phyloP scores from a whole-genome alignment of 2,797 vertebrate genomes.

The Brotula barbata region DNA sequence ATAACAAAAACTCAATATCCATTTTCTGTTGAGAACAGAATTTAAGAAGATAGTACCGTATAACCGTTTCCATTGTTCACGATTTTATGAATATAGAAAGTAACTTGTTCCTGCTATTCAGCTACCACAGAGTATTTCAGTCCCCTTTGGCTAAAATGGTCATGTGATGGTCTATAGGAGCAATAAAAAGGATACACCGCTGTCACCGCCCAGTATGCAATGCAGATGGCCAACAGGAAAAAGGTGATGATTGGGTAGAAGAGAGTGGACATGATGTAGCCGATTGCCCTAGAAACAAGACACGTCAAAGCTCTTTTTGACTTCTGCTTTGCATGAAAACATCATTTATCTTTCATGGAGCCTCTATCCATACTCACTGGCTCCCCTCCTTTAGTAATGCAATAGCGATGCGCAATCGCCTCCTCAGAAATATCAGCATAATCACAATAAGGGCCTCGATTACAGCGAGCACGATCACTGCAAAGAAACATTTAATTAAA shows the following conservation, averaged over 20 bases:
- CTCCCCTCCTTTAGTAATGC: slow-evolving; percentile 92
- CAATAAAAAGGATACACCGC: slow-evolving; percentile 94
- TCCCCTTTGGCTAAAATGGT: neutral
- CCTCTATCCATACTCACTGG: slow-evolving; percentile 77
- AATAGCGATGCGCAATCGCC: slow-evolving; percentile 87
- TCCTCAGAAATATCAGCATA: slow-evolving; percentile 90
- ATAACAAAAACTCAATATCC: neutral
- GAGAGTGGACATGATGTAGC: slow-evolving; percentile 89
- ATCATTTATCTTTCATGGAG: no score
- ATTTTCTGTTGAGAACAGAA: neutral
- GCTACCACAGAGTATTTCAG: neutral
- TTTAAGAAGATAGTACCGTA: no score
- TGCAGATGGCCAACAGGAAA: slow-evolving; percentile 89
- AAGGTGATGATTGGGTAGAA: slow-evolving; percentile 94
- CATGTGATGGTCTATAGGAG: no score
- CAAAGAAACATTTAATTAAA: slow-evolving; percentile 27
- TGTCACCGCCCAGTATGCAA: slow-evolving; percentile 91
- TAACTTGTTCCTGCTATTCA: neutral
- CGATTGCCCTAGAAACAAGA: slow-evolving; percentile 83
- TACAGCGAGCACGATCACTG: slow-evolving; percentile 88
- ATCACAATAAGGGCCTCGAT: slow-evolving; percentile 84
- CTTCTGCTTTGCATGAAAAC: neutral
- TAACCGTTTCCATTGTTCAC: no score
- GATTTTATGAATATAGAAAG: no score
- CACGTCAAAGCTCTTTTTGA: slow-evolving; percentile 2